Base-by-base conservation (phyloP, 1,140 invertebrate genomes). In the Dreissena rostriformis region DNA sequence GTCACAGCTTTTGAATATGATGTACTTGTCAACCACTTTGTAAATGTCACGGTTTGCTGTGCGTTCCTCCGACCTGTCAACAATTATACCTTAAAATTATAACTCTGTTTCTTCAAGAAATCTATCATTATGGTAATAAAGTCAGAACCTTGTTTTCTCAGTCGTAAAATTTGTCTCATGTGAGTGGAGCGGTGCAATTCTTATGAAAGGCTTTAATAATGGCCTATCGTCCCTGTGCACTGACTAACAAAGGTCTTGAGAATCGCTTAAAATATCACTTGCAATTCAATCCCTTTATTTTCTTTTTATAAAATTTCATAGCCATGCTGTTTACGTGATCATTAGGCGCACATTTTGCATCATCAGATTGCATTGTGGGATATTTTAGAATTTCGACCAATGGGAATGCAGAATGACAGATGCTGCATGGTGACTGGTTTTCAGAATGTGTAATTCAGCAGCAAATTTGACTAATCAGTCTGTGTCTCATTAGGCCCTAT, bases 361-460 rank as follows among this genome's bases (percentile, higher is more conserved):
- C 52, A 81, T 81, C 79, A 63, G 26, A 65, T 81, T 81, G 79
- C 68, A 81, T 73, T 73, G 57, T 81, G 70, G 79, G 79, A 72
- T 53, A 70, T 55, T 49, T 53, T n/a, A 71, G 17, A 74, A 63
- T 82, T 73, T 73, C 49, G 63, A 82, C 79, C 79, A 82, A 83
- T 83, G 72, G 75, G 49, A 83, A 52, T 49, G 12, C 65, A 83
- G 51, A 14, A 55, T 70, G 72, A 83, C 81, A 83, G 81, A 83
- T 83, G 81, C 72, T 82, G 70, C 71, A 73, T 65, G 29, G 49
- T 82, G 70, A 73, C 53, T 73, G 79, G 70, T 82, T 73, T 82
- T 82, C 79, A 82, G 79, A 82, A 17, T 82, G 79, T 82, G 61
- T 82, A 82, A 82, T 82, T 73, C 70, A 82, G 79, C 79, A 82